Base-by-base conservation (phyloP, 2,797 vertebrate genomes). In the Poeciliopsis turneri region DNA sequence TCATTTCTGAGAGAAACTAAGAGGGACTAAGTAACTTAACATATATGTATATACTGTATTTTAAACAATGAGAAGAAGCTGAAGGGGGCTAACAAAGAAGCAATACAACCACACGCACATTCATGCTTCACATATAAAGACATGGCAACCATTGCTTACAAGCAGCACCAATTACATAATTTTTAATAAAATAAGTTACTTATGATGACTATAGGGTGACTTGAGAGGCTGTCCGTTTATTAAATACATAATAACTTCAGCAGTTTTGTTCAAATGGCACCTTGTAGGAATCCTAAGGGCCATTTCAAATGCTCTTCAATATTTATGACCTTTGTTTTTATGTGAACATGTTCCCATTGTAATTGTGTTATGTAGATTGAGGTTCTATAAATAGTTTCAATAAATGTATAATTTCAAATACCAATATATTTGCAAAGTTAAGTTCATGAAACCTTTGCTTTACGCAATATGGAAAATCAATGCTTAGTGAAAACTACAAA, bases 341-440 rank as follows among this genome's bases (percentile, higher is more conserved):
- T 43, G 23, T 69, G 11, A n/a, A 15, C 25, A n/a, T 41, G n/a
- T 23, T 7, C 23, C 23, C 36, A 25, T 43, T 5, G 12, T 43
- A n/a, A 69, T 4, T 69, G 23, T 25, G 20, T 25, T 13, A 12
- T 1, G 23, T 25, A 13, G 39, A 7, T 8, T 69, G 66, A 20
- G 12, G 0, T 70, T 23, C 25, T 70, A 45, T 28, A n/a, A 70
- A 43, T 10, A 68, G 64, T 45, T 70, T 43, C 2, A 5, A 70
- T 70, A n/a, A 11, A 70, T 28, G 9, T 28, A 45, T 2, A 45
- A 16, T 43, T 41, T 28, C 30, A 5, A 39, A 28, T 28, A 41
- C 36, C 23, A 43, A 33, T 13, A 75, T 57, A 25, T 78, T 46
- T 79, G 66, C 45, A 80, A 76, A 84, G 80, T 20, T 30, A 83